Evolutionary conservation across 2,113 vertebrate genomes (phyloP), one percentile per base, ranked within the genome.

Genomic region (Notarius quadriscutis): DNA sequence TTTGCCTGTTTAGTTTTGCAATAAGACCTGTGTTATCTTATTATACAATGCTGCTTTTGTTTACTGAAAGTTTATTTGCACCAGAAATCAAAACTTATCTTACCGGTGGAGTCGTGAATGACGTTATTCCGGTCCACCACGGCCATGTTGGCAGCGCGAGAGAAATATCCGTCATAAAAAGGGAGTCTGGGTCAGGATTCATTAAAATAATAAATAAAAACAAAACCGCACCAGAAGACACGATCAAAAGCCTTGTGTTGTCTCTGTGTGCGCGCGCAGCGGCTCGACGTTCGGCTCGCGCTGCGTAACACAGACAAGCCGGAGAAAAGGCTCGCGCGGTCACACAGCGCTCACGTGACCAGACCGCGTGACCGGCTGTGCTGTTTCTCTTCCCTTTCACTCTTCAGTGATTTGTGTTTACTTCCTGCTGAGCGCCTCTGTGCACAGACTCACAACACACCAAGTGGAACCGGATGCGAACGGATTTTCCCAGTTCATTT

Each of bases 341-440:
- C 91, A 57, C 20, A 51, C 12, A 9, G 15, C 0, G 41, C 81
- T 90, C 94, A 94, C 83, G 93, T 95, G 94, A 92, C 91, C 0
- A 20, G 10, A 60, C 14, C 91, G 92, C 22, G 90, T 92, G 90
- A 92, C n/a, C 1, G 20, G 22, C 0, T 5, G 5, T 18, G 22
- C 0, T 5, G 5, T 18, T 4, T 34, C 50, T 65, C 22, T 63
- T 78, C 5, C 7, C 22, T 30, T 69, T 84, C 51, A 41, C 69
- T 58, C 12, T 20, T 20, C 18, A 17, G 34, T 20, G 71, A 48
- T 8, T 48, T 4, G 5, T 34, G 67, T 17, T 7, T 12, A n/a
- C 22, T 9, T n/a, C n/a, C 12, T 11, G 25, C 7, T 5, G 4
- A 7, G 5, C 6, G 11, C 5, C 27, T 67, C 11, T 3, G 7